phyloP scores from a whole-genome alignment of 92 coral and sea anemone genomes.

The Zoanthus solanderi region DNA sequence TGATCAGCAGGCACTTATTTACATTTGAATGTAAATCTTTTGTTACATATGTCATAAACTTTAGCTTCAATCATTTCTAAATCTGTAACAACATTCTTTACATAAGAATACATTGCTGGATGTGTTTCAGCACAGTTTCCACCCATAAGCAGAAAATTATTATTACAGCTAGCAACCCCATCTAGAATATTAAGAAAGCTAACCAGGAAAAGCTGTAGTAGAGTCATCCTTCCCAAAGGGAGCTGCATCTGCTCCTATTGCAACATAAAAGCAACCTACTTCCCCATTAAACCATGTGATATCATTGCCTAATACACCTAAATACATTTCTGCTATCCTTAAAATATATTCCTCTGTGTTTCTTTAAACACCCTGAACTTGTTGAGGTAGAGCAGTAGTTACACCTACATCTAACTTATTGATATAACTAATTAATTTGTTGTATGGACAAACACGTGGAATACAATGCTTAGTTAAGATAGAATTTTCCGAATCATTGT shows the following conservation, averaged over 20 bases:
- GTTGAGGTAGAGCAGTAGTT: conserved; percentile 53
- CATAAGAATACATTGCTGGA: conserved; percentile 61
- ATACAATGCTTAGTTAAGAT: conserved; percentile 1
- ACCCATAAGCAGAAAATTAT: conserved; percentile 72
- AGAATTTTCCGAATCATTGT: conserved; percentile 64
- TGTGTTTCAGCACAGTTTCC: conserved; percentile 77
- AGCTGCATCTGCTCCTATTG: conserved; percentile 69
- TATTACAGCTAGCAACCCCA: conserved; percentile 70
- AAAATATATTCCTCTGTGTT: conserved; percentile 62
- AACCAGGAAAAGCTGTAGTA: conserved; percentile 74
- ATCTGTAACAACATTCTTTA: conserved; percentile 59
- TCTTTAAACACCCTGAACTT: conserved; percentile 75
- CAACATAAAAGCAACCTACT: conserved; percentile 51
- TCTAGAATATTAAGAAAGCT: conserved; percentile 70
- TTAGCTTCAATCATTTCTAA: conserved; percentile 70
- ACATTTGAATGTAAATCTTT: conserved; percentile 53
- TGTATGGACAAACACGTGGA: conserved; percentile 42
- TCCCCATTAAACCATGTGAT: conserved; percentile 68
- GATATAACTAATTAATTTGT: conserved; percentile 53
- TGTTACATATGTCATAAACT: conserved; percentile 49
- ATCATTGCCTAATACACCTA: conserved; percentile 47
- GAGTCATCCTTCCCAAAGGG: conserved; percentile 72
- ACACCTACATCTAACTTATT: conserved; percentile 65
- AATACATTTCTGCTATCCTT: conserved; percentile 66
- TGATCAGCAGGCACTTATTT: conserved; percentile 68